Evolutionary conservation across 2,888 invertebrate genomes (phyloP), one percentile per base, ranked within the genome.

Genomic region (Ophion obscuratus): DNA sequence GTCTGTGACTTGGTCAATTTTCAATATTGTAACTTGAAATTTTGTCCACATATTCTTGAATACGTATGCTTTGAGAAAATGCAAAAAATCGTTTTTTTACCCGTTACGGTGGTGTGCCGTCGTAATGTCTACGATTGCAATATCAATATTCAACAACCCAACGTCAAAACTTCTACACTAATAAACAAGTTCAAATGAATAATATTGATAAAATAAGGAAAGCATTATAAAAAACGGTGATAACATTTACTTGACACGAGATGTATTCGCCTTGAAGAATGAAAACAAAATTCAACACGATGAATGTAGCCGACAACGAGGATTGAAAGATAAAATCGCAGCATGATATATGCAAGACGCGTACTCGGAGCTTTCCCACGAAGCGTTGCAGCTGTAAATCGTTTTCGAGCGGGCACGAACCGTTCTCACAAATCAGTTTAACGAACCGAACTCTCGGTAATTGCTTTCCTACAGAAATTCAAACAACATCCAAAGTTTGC

Each of bases 391-490:
- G 78, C 71, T 67, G 44, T 66, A 78, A 73, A 78, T 59, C 83
- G 31, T 59, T 78, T n/a, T 59, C 14, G 53, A 57, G 70, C 4
- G 24, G 27, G 17, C 53, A 31, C 10, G 20, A 20, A 61, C 36
- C 59, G 61, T 73, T 73, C 61, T 20, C 73, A 61, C 78, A 83
- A 76, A 81, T 81, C 76, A 76, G 80, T 84, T 84, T 76, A 81
- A 84, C 84, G 84, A 81, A 84, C 84, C 76, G 76, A 84, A 84
- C 84, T 81, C 76, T 73, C 71, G 44, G 80, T 84, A 84, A 84
- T 84, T 84, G 80, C 84, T 84, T 84, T 81, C 75, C 84, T 59
- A 76, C 47, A 66, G 64, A 71, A 81, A 81, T 81, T 76, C 76
- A 44, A 73, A 84, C 76, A 71, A 66, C 71, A 81, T 76, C 70